Evolutionary conservation across 1,140 invertebrate genomes (phyloP).

Genomic region (Psix sp.): DNA sequence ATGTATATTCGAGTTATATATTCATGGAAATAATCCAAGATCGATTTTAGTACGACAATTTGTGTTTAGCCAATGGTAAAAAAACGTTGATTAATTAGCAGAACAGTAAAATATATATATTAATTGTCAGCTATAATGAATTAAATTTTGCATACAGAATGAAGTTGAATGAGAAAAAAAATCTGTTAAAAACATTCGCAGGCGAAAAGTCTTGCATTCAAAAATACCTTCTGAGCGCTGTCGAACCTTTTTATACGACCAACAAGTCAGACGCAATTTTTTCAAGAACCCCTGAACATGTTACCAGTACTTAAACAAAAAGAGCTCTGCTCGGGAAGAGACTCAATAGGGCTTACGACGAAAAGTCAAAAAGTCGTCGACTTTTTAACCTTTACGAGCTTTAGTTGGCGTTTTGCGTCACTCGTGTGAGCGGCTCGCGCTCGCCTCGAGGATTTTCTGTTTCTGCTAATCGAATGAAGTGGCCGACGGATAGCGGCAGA

Average conservation of each 20-base stretch:
- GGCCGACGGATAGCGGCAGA: constrained; percentile 40
- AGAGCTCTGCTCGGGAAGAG: constrained; percentile 28
- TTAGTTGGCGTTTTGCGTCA: constrained; percentile 17
- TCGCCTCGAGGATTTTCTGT: constrained; percentile 42
- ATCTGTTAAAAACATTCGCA: too few species aligned
- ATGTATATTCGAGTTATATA: too few species aligned
- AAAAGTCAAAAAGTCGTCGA: constrained; percentile 48
- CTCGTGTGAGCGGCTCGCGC: constrained; percentile 29
- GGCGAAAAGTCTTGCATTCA: too few species aligned
- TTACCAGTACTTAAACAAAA: constrained; percentile 53
- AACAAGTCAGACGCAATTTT: constrained; percentile 33
- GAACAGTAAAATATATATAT: too few species aligned
- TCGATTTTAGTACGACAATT: too few species aligned
- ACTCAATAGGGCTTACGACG: constrained; percentile 32
- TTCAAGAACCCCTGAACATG: constrained; percentile 44
- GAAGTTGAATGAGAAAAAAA: too few species aligned
- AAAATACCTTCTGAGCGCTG: too few species aligned
- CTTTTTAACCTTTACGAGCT: constrained; percentile 13
- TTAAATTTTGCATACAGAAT: too few species aligned
- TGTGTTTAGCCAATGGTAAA: too few species aligned
- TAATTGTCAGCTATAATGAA: too few species aligned
- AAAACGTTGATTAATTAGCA: too few species aligned
- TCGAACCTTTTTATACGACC: constrained; percentile 21
- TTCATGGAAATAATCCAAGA: too few species aligned
- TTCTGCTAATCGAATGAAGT: constrained; percentile 62